Conservation (phyloP, 2,113 vertebrate genomes). For the Antigone vipio region DNA sequence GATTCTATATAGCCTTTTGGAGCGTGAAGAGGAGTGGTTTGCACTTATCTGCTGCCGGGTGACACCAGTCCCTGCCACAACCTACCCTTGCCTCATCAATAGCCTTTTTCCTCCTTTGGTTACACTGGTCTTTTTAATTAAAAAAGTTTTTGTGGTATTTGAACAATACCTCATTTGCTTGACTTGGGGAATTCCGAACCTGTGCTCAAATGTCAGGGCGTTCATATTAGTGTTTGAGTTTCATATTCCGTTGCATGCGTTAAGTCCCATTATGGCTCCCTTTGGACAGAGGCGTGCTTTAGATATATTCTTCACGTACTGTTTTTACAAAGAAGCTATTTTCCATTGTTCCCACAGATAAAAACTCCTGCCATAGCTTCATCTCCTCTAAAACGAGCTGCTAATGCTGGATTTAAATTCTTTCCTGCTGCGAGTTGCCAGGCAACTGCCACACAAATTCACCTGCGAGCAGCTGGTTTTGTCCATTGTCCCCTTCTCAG, state of each 20-base stretch:
- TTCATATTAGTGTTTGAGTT: not conserved
- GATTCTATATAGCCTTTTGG: not conserved
- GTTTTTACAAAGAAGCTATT: not conserved
- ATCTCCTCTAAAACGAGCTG: not conserved
- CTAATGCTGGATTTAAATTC: not conserved
- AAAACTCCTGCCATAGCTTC: not conserved
- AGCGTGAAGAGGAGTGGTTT: not conserved
- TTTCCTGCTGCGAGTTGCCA: constrained; percentile 17
- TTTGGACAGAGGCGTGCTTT: not conserved
- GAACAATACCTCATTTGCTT: not conserved
- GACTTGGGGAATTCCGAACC: not conserved
- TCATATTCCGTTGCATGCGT: not conserved
- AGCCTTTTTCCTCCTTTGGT: not conserved
- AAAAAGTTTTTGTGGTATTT: not conserved
- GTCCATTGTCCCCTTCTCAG: not conserved
- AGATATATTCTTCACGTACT: not conserved
- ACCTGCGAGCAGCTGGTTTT: constrained; percentile 44
- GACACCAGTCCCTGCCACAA: not conserved
- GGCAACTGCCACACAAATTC: constrained; percentile 49
- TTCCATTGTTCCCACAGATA: not conserved
- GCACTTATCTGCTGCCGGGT: not conserved
- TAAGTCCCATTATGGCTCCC: not conserved
- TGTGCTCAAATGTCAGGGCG: constrained; percentile 4
- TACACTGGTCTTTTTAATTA: not conserved
- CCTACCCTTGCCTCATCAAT: not conserved